Base-by-base conservation (phyloP, 2,797 vertebrate species). In the Spea hammondii region DNA sequence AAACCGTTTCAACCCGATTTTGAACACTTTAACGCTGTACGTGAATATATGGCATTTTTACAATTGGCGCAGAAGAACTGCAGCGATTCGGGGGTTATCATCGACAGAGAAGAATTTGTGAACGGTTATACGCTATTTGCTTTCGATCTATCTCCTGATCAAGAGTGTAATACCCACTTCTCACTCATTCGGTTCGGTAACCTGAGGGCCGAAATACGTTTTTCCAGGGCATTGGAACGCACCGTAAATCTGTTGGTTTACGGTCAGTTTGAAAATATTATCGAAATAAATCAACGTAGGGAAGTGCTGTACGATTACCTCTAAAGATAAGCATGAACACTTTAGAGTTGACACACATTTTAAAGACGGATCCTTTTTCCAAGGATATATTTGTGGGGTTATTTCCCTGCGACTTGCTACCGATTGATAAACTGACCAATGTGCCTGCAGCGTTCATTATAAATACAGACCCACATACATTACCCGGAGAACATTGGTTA, bases 91-190 rank as follows among this genome's bases (percentile, higher is more conserved):
- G 59, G n/a, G 3, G 7, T 62, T 6, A 17, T 62, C 5, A 53
- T 74, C 1, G 12, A 74, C 47, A 47, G 65, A 47, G 57, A 71
- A 45, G 13, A 50, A 7, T 62, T 60, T 70, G 7, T 64, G 10
- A 11, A 50, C 6, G 59, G 50, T 4, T 71, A 71, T 44, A 71
- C 76, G 6, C 7, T 71, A 5, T 78, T 78, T 53, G 46, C 57
- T 4, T 78, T 71, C 54, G 57, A 78, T 32, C n/a, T 78, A 11
- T 71, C 57, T 12, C 57, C 55, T 2, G 57, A 54, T 6, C 76
- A 11, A 11, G 57, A 78, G 14, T 8, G n/a, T 0, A 14, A 7
- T 0, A n/a, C 4, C 4, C 48, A 78, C 14, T 78, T 44, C 17
- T 65, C 57, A 14, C 68, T 70, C 4, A 50, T 77, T 13, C 10